These are phyloP conservation scores for Bathynomus jamesi DNA, from an alignment of 1,140 invertebrate species.

Conservation along the genomic window DNA sequence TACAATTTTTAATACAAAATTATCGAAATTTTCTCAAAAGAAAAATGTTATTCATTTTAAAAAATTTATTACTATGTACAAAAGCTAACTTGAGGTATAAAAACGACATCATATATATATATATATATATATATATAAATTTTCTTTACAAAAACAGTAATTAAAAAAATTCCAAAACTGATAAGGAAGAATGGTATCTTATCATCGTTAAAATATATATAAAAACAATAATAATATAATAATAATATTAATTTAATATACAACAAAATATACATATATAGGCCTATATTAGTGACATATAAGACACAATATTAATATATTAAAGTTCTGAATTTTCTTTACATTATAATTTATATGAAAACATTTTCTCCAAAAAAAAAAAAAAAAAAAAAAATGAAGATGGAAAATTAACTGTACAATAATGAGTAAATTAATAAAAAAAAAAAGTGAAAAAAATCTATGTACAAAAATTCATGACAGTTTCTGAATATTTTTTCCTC, in stretches of 20 bases:
- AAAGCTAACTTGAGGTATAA: neutral
- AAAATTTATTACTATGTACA: neutral
- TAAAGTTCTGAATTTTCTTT: neutral
- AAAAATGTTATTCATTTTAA: neutral
- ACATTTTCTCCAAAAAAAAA: neutral
- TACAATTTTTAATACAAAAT: neutral
- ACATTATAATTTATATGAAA: neutral
- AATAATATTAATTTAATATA: neutral
- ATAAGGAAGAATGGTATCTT: too few relatives aligned
- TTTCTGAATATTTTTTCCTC: too few relatives aligned
- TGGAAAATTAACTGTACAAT: neutral
- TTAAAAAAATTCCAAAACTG: too few relatives aligned
- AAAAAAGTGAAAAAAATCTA: neutral
- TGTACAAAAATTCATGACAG: neutral
- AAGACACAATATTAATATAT: neutral
- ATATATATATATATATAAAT: conserved; percentile 1
- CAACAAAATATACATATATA: neutral
- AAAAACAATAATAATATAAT: neutral
- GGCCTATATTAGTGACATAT: neutral
- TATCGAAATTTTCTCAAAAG: neutral
- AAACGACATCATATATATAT: conserved; percentile 1
- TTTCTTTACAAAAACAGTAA: neutral
- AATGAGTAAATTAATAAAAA: neutral
- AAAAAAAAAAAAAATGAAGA: neutral
- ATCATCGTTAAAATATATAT: neutral